Percentiles rank a stretch among this genome's conserved stretches.
Conservation (phyloP, 2,888 invertebrate genomes). For the Pristionchus maxplancki region DNA sequence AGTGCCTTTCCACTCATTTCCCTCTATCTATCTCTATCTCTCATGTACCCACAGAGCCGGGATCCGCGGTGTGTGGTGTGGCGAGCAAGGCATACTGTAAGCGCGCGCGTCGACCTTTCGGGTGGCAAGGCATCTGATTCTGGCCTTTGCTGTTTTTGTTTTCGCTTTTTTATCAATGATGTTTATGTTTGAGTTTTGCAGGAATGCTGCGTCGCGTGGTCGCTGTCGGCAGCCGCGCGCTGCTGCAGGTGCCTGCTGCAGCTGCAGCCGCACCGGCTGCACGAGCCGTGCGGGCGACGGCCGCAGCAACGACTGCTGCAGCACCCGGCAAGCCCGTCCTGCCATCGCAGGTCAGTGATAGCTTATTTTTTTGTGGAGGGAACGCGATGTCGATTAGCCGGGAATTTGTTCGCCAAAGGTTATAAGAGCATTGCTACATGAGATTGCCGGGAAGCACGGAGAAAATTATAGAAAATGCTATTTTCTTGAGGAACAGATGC, state of each 20-base stretch:
- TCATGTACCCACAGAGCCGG: background rate
- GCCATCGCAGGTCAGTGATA: slow-evolving; percentile 25
- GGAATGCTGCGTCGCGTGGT: slow-evolving; percentile 40
- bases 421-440: no score
- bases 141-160: background rate
- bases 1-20: background rate
- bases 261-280: background rate
- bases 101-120: background rate
- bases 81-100: slow-evolving; percentile 4
- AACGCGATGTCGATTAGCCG: no score
- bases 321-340: slow-evolving; percentile 18
- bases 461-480: no score
- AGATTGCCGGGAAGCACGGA: no score
- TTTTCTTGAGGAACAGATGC: no score
- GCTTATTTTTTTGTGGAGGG: no score
- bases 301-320: slow-evolving; percentile 1
- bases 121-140: background rate
- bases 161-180: background rate
- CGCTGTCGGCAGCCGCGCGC: background rate
- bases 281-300: slow-evolving; percentile 19
- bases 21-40: background rate
- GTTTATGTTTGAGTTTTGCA: background rate
- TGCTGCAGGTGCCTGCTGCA: background rate
- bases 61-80: background rate
- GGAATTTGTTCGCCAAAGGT: no score